Conservation (phyloP, 2,888 invertebrate species). For the Acleris emargana region DNA sequence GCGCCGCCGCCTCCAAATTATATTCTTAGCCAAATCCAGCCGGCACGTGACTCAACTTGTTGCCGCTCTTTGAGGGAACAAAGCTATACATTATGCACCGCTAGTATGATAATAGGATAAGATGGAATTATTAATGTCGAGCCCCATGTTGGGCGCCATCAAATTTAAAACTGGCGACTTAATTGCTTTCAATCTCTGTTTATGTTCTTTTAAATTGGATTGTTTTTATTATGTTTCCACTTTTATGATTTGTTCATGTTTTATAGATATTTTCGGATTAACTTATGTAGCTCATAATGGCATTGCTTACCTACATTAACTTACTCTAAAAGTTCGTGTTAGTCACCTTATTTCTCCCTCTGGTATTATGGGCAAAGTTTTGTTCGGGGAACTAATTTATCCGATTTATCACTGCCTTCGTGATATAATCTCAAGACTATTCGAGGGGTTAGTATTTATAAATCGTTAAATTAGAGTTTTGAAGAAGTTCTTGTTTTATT, state of each 20-base stretch:
- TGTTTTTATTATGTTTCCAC: background rate
- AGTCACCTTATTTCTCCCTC: constrained; percentile 41
- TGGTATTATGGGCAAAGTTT: constrained; percentile 52
- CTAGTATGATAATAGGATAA: constrained; percentile 53
- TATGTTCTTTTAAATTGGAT: background rate
- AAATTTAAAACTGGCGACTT: constrained; percentile 24
- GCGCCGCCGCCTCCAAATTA: constrained; percentile 72
- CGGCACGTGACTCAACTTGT: constrained; percentile 82
- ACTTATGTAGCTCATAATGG: constrained; percentile 11
- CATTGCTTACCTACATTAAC: constrained; percentile 14
- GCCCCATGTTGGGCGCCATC: constrained; percentile 66
- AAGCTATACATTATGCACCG: constrained; percentile 44
- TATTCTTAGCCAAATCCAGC: constrained; percentile 70
- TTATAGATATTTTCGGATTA: background rate
- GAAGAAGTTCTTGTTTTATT: no score
- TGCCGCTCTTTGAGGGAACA: constrained; percentile 61
- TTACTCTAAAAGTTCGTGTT: constrained; percentile 39
- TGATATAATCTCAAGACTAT: constrained; percentile 63
- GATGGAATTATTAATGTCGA: constrained; percentile 54
- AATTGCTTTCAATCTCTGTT: constrained; percentile 2
- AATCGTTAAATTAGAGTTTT: no score
- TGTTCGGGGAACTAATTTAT: constrained; percentile 65
- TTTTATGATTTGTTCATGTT: background rate
- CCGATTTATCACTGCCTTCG: constrained; percentile 61
- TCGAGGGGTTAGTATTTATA: constrained; percentile 44